Evolutionary conservation across 2,888 invertebrate genomes (phyloP), one percentile per base, ranked within the genome.

Genomic region (Spisula solida): DNA sequence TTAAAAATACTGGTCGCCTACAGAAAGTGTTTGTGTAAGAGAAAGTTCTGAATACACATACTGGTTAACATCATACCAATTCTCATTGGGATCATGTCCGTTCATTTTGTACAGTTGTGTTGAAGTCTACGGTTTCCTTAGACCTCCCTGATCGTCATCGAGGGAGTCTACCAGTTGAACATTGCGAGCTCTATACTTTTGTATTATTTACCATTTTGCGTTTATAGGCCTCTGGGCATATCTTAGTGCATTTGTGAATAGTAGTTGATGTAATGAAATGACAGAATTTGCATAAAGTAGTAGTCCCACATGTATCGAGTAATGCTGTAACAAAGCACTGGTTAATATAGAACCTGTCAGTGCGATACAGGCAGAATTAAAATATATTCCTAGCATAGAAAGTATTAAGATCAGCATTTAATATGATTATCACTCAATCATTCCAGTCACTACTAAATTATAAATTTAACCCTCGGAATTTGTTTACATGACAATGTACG

Each of bases 201-300:
- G 48, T 86, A 81, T 86, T 86, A 86, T 86, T 86, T 86, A 86
- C 86, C 79, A 56, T 60, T 48, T 55, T 79, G 48, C 34, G 82
- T 87, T 87, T 87, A 75, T 82, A 81, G 79, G 56, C 79, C 85
- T 85, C 85, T 56, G 55, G 55, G 79, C 41, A 79, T 55, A 31
- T 78, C 79, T 85, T 51, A 48, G 51, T 78, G 85, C 79, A 85
- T 18, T 85, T 20, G 56, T 48, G 85, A 79, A 79, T 56, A 34
- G 85, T 78, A n/a, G 47, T 75, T 60, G 47, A 82, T 75, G 82
- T 87, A 87, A 87, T 87, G 87, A 87, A 86, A 82, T 87, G 87
- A 82, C 79, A 75, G 70, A 78, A 87, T 87, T 87, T 87, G 82
- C 87, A 87, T 87, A 87, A 79, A 75, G 56, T 60, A 70, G 20